Base-by-base conservation (phyloP, 2,113 vertebrate species). In the Recurvirostra avosetta region DNA sequence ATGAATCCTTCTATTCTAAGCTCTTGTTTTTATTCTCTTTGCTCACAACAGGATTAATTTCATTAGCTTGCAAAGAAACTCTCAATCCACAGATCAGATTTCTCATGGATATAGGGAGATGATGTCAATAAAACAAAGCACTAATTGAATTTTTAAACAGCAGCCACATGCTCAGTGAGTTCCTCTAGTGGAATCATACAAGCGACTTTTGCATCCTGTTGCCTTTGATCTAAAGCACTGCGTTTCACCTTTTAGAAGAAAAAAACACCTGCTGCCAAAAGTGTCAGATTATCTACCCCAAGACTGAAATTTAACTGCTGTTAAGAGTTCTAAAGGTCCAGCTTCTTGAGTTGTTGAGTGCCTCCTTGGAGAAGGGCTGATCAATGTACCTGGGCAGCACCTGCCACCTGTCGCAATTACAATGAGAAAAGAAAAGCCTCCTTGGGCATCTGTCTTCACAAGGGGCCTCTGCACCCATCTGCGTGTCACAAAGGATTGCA, bases 401-500 rank as follows among this genome's bases (percentile, higher is more conserved):
- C 5, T 34, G 15, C 43, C 70, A 59, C 22, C 34, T 56, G 32
- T 78, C 2, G 4, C 21, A 56, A 40, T 19, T 40, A 27, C 29
- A 43, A 12, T 2, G 40, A 62, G 0, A 5, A 76, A 23, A 74
- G 8, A 72, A 91, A 91, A 61, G 34, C 25, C 8, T 49, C 15
- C 32, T 34, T 58, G 56, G 43, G 13, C 21, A 62, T 23, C 30
- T 1, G 0, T 32, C 62, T 73, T 82, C 66, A 62, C 4, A 43
- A 55, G 14, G 19, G 23, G 25, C n/a, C 18, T 66, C 62, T 43
- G 56, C 32, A 73, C 5, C 8, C 36, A 81, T 8, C 6, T 0
- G 4, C 0, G 1, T 25, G 5, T 32, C 43, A 52, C 0, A 1
- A 84, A 47, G 0, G 5, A 36, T 19, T 0, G 3, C 11, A 71